Percentiles rank a stretch among this genome's conserved stretches.
Conservation (phyloP, 2,797 vertebrate species). For the Columba guinea region DNA sequence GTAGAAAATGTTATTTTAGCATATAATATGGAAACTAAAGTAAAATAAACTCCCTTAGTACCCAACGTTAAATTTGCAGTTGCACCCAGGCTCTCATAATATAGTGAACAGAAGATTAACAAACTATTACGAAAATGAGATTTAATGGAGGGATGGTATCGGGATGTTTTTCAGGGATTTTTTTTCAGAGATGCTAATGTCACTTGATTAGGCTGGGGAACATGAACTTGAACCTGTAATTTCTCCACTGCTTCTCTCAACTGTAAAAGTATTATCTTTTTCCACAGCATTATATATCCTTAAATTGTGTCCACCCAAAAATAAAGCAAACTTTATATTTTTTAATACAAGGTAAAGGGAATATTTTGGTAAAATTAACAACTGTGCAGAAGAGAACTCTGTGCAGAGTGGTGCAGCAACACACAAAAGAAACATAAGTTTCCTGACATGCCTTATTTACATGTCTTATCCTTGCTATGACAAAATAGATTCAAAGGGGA, state of each 20-base stretch:
- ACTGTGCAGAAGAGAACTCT: background rate
- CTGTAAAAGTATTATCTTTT: background rate
- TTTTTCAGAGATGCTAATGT: background rate
- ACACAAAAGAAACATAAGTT: background rate
- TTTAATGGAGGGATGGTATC: background rate
- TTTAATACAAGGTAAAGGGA: background rate
- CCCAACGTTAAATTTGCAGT: background rate
- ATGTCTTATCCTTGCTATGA: slow-evolving; percentile 11
- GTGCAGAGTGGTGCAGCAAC: background rate
- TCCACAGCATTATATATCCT: background rate
- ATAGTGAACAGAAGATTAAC: background rate
- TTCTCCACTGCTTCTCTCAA: background rate
- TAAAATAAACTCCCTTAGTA: background rate
- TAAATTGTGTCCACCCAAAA: background rate
- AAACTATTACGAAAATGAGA: background rate
- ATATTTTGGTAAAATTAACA: background rate
- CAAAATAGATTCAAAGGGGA: slow-evolving; percentile 47
- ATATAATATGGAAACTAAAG: background rate
- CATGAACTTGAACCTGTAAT: background rate
- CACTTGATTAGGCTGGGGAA: background rate
- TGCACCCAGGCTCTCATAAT: background rate
- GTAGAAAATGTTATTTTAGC: background rate
- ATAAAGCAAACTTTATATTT: background rate
- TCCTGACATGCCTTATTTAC: slow-evolving; percentile 46
- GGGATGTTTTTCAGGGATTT: background rate